Percentiles rank a stretch among this genome's conserved stretches.
These are phyloP conservation scores for Drosophila pruinosa DNA, from an alignment of 1,140 invertebrate species.

Conservation along the genomic window DNA sequence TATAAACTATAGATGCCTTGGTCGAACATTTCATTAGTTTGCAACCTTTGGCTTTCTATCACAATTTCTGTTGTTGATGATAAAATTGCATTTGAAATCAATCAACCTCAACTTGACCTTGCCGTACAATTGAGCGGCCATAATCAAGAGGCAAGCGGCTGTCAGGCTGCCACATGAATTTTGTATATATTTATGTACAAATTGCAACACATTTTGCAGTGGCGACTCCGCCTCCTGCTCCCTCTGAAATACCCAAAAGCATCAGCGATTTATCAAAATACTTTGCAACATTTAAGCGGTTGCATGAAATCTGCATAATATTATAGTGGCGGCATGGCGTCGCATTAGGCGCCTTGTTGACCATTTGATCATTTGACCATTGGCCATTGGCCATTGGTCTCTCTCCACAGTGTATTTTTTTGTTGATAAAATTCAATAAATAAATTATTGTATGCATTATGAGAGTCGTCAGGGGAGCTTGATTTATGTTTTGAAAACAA, in stretches of 20 bases:
- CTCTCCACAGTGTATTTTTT: constrained; percentile 39
- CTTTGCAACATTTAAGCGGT: constrained; percentile 67
- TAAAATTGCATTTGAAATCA: constrained; percentile 64
- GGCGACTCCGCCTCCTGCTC: not conserved
- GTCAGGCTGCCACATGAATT: constrained; percentile 18
- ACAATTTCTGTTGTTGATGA: not conserved
- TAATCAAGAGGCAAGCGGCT: constrained; percentile 31
- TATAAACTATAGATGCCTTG: not conserved
- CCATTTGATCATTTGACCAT: constrained; percentile 32
- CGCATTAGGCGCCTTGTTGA: constrained; percentile 43
- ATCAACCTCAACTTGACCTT: constrained; percentile 74
- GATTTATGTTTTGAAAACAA: constrained; percentile 70
- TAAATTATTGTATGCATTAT: constrained; percentile 56
- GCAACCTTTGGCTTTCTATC: not conserved
- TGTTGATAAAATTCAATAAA: constrained; percentile 68
- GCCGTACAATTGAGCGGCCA: constrained; percentile 55
- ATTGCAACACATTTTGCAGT: constrained; percentile 52
- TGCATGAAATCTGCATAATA: constrained; percentile 77
- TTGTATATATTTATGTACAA: constrained; percentile 3
- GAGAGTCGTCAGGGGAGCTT: constrained; percentile 60
- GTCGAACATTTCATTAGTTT: not conserved
- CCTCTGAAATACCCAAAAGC: constrained; percentile 45
- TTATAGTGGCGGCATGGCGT: constrained; percentile 49
- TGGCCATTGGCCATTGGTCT: constrained; percentile 7
- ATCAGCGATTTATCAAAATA: constrained; percentile 64